These are phyloP conservation scores for Syrphus vitripennis DNA, from an alignment of 2,888 invertebrate species.

Conservation along the genomic window DNA sequence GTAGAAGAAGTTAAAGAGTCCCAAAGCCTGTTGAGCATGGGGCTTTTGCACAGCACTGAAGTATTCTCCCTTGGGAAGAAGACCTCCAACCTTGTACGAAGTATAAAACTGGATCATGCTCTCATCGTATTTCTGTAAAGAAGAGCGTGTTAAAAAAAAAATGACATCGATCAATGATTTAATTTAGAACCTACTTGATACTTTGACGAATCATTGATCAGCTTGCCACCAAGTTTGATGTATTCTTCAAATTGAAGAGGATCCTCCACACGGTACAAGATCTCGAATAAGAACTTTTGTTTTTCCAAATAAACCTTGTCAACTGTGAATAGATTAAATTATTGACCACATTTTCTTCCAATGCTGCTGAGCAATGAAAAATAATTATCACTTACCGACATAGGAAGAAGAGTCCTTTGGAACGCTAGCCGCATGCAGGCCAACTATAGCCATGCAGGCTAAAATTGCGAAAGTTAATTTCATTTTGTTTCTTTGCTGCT, in stretches of 20 bases:
- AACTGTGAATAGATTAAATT: conserved; percentile 57
- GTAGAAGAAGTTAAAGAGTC: conserved; percentile 85
- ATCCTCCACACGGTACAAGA: conserved; percentile 74
- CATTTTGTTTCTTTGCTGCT: conserved; percentile 74
- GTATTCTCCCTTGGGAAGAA: conserved; percentile 83
- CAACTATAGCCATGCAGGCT: conserved; percentile 77
- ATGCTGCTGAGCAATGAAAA: too few relatives aligned
- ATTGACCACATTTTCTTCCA: background rate
- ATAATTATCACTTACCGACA: conserved; percentile 7
- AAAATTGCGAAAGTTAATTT: conserved; percentile 76
- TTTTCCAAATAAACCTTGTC: conserved; percentile 75
- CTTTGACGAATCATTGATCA: conserved; percentile 70
- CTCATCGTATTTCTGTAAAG: conserved; percentile 73
- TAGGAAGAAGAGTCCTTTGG: conserved; percentile 41
- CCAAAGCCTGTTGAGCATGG: conserved; percentile 83
- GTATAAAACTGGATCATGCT: conserved; percentile 77
- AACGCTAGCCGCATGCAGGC: conserved; percentile 73
- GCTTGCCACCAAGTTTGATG: conserved; percentile 19
- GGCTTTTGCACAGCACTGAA: conserved; percentile 82
- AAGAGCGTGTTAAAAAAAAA: background rate
- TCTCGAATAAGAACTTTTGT: conserved; percentile 77
- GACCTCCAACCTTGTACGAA: conserved; percentile 78
- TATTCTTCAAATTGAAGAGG: conserved; percentile 21
- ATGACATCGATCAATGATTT: background rate
- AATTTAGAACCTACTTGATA: conserved; percentile 81